phyloP scores from a whole-genome alignment of 2,888 invertebrate species.

The Nephrotoma flavescens region DNA sequence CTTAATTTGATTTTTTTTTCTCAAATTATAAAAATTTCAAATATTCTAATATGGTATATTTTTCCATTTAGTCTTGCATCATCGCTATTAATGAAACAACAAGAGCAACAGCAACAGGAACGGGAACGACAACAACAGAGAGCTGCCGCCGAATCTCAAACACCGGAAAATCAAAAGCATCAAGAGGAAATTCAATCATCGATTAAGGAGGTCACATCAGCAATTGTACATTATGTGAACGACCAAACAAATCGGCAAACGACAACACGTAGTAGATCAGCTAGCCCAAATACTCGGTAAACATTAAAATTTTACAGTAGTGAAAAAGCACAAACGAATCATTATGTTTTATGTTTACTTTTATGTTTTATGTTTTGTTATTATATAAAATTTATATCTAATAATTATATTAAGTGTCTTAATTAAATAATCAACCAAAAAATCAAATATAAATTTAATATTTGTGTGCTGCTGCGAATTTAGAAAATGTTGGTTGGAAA shows the following conservation, averaged over 20 bases:
- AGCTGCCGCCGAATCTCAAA: constrained; percentile 30
- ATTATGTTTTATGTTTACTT: not conserved
- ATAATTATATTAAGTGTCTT: not conserved
- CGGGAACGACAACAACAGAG: constrained; percentile 23
- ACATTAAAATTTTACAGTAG: constrained; percentile 5
- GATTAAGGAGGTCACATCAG: constrained; percentile 84
- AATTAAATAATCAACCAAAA: not conserved
- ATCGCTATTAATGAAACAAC: constrained; percentile 42
- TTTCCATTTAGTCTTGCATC: constrained; percentile 42
- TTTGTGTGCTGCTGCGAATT: not conserved
- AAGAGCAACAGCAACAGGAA: constrained; percentile 18
- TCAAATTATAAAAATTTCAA: not conserved
- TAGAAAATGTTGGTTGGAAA: constrained; percentile 75
- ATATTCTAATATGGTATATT: not conserved
- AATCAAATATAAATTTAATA: not conserved
- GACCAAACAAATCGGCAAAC: constrained; percentile 44
- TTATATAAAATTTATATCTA: not conserved
- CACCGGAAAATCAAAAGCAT: constrained; percentile 29
- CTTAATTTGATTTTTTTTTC: not conserved
- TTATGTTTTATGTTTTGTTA: not conserved
- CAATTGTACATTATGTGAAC: constrained; percentile 81
- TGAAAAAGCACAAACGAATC: not conserved
- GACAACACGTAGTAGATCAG: constrained; percentile 31
- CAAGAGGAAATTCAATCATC: constrained; percentile 63
- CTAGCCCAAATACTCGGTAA: constrained; percentile 33